These are phyloP conservation scores for Morpho deidamia DNA, from an alignment of 2,888 invertebrate genomes.

Conservation along the genomic window DNA sequence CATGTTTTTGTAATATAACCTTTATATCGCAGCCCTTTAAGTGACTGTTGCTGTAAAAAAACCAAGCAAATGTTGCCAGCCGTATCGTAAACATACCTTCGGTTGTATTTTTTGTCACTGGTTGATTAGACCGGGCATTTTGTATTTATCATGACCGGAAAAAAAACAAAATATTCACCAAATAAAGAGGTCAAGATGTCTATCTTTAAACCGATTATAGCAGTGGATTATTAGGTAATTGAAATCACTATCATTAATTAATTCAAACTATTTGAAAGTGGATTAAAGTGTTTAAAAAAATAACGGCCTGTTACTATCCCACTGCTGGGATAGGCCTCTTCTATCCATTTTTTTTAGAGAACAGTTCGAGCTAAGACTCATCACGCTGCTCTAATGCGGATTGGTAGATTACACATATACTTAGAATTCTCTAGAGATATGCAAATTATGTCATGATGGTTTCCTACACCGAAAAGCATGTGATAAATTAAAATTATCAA, in stretches of 20 bases:
- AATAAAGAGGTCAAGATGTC: conserved; percentile 12
- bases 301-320: background rate
- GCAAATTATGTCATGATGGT: too few relatives aligned
- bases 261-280: too few relatives aligned
- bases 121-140: conserved; percentile 29
- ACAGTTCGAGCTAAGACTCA: too few relatives aligned
- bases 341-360: too few relatives aligned
- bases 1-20: conserved; percentile 14
- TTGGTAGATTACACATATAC: too few relatives aligned
- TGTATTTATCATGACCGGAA: conserved; percentile 35
- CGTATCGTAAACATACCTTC: conserved; percentile 26
- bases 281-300: background rate
- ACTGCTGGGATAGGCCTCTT: too few relatives aligned
- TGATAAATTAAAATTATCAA: too few relatives aligned
- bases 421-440: too few relatives aligned
- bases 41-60: background rate
- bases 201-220: background rate
- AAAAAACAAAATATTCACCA: conserved; percentile 27
- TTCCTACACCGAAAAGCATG: too few relatives aligned
- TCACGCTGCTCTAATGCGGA: too few relatives aligned
- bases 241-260: too few relatives aligned
- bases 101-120: conserved; percentile 22
- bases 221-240: background rate
- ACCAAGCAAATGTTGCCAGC: conserved; percentile 1
- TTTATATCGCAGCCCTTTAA: conserved; percentile 4